Base-by-base conservation (phyloP, 1,140 invertebrate species). In the Pseudomyrmex concolor region DNA sequence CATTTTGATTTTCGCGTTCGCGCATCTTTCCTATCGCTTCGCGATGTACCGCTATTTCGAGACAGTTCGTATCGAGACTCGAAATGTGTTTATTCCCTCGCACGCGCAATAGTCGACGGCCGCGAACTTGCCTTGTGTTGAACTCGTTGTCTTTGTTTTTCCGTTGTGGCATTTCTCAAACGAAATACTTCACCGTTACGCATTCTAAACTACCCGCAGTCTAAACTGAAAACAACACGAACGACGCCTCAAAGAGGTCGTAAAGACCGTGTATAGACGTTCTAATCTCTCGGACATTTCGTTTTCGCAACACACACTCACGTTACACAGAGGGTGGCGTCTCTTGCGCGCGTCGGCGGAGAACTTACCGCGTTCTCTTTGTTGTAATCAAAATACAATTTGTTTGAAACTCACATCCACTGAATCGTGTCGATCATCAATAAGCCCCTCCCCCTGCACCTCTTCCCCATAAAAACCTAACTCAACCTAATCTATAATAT, bases 371-470 rank as follows among this genome's bases (percentile, higher is more conserved):
- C 68, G 50, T 59, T 54, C 55, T 15, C 12, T 51, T 25, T 43
- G 55, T 78, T 50, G 43, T 68, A 80, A 80, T 71, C 76, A 80
- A 80, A 80, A 80, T 19, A 22, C 54, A 59, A 10, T 60, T 45
- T 19, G 2, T 43, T 48, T 25, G 76, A 25, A 68, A 78, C 17
- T 67, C 74, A 45, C 51, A 12, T 48, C 57, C 19, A 59, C 17
- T 0, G 34, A 34, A 34, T 34, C 34, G 34, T 34, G 4, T 48
- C 64, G 64, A 78, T 57, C 17, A 22, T 45, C 63, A 34, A 17
- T 77, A 77, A n/a, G n/a, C n/a, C n/a, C n/a, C n/a, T n/a, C n/a
- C n/a, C n/a, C n/a, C n/a, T n/a, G n/a, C n/a, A n/a, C n/a, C n/a
- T n/a, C n/a, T n/a, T n/a, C n/a, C n/a, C n/a, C n/a, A n/a, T n/a